Evolutionary conservation across 2,113 vertebrate species (phyloP), one percentile per base, ranked within the genome.

Genomic region (Burhinus oedicnemus): DNA sequence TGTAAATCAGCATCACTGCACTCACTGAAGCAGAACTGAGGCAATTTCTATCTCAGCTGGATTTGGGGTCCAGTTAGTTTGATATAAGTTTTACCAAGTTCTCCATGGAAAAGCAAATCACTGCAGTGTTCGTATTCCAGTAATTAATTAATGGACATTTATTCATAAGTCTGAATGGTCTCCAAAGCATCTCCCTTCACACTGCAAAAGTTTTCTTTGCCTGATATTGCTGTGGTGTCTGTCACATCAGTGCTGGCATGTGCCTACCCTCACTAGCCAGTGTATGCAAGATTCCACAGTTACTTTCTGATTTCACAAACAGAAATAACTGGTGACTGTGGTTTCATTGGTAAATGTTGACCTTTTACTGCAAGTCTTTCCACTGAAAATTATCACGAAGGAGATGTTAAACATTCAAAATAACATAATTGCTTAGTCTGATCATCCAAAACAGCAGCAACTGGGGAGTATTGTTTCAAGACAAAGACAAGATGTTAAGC

Each of bases 201-300:
- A 26, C 9, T 49, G 76, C 15, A 42, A 8, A 58, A 42, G 8
- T 55, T 47, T 70, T 66, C 15, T 83, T 87, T 47, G 34, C 51
- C 42, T 44, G 30, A 42, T 60, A 62, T 2, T 47, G n/a, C 25
- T 36, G 32, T 69, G 23, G 8, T 76, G 26, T 11, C 62, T 93
- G 40, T 61, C 45, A 74, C 32, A 64, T 10, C 0, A 2, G 25
- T 30, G 38, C 51, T 78, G 45, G 38, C 38, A 38, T 2, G 3
- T 60, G 54, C 20, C n/a, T 66, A 7, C 34, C 16, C 40, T 79
- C 40, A 69, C 34, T 11, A 72, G 34, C 7, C 23, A 57, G 44
- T 0, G 1, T 5, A 29, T 22, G 25, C 0, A 7, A 79, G 25
- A 55, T 58, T 54, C 71, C n/a, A 71, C 4, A 12, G 45, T 22